Base-by-base conservation (phyloP, 2,113 vertebrate species). In the Chlorodrepanis virens region DNA sequence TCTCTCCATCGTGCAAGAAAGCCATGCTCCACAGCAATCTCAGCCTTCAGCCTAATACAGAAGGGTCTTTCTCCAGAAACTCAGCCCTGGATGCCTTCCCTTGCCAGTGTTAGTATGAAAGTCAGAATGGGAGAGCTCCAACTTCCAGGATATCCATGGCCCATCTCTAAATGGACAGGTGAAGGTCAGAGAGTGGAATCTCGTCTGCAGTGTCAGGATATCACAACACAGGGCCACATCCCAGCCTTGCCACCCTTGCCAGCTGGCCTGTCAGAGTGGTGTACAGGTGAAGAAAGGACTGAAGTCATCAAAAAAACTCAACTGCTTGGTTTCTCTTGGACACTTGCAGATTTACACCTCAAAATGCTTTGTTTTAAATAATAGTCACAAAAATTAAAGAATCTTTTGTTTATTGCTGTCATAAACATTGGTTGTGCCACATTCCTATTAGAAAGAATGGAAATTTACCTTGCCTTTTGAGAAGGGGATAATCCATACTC, bases 241-340 rank as follows among this genome's bases (percentile, higher is more conserved):
- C 24, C 25, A 42, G 10, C 60, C 29, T 64, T 64, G 14, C 7
- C 40, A 23, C 5, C 10, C 31, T 40, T 25, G 22, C 15, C 2
- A 7, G 10, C 7, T 14, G 39, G 31, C 31, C 31, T 37, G 27
- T n/a, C 10, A 37, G 12, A 28, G 9, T 0, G 1, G 10, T 12
- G 19, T 35, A 23, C 35, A 19, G 22, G 19, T 39, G 23, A 75
- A 37, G 23, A 82, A 69, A 0, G 1, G 37, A 47, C 14, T 13
- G 12, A 81, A 67, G 14, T 5, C 18, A 22, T 31, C 42, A 28
- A 10, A 61, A 63, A 75, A 52, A 52, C 5, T 2, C 27, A 59
- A 8, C 22, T 64, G 10, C 11, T 44, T 40, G 42, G 13, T 19
- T 82, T 87, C 37, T 72, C 28, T 54, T 53, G 53, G 24, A 9